Conservation (phyloP, 2,797 vertebrate genomes). For the Dipus sagitta region DNA sequence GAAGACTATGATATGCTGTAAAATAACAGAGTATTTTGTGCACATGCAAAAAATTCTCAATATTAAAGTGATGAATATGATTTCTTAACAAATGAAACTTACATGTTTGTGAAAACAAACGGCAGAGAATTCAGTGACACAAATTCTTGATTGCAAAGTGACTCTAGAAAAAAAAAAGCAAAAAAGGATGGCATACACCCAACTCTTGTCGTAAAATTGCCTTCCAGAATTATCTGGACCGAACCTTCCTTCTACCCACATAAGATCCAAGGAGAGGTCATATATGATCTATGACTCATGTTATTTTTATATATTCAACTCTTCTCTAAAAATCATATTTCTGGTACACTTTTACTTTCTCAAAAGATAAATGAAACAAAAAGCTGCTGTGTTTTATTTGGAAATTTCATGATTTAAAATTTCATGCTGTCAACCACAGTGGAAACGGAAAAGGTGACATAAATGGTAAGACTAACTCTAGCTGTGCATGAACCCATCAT, state of each 20-base stretch:
- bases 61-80: neutral
- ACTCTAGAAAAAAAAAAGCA: neutral
- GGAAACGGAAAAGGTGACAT: conserved; percentile 14
- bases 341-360: neutral
- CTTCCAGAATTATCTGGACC: neutral
- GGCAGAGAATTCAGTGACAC: neutral
- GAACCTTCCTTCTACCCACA: neutral
- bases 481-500: neutral
- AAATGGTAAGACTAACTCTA: neutral
- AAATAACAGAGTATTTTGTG: no score
- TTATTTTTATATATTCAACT: neutral
- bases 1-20: neutral
- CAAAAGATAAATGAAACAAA: neutral
- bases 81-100: conserved; percentile 28
- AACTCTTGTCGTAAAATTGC: neutral
- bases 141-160: neutral
- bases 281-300: neutral
- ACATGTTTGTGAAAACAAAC: neutral
- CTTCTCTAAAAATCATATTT: conserved; percentile 44
- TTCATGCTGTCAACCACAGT: neutral
- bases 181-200: rapidly evolving
- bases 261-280: neutral
- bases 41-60: neutral
- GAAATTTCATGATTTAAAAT: conserved; percentile 53
- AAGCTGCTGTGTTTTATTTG: neutral